Evolutionary conservation across 2,888 invertebrate genomes (phyloP), one percentile per base, ranked within the genome.

Genomic region (Yponomeuta cagnagella): DNA sequence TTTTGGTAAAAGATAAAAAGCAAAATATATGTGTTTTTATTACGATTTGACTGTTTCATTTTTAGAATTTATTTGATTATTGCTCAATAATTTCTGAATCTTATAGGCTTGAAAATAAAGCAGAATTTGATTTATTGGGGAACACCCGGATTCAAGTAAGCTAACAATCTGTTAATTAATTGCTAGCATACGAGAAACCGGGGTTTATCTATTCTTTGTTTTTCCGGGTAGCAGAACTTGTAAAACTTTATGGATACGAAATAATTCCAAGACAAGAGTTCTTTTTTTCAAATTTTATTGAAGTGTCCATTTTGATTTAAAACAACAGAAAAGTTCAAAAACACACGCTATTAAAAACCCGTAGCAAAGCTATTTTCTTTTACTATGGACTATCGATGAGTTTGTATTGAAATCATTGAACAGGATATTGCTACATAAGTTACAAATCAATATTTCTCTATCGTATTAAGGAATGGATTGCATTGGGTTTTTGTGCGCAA

Each of bases 21-120:
- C 86, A 86, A 89, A 90, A 89, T 90, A 91, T 90, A 90, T 90
- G 90, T 90, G 90, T 90, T 91, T 91, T 90, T 90, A 90, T 91
- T 90, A 90, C 83, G 85, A 88, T 75, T 71, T 69, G 15, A 63
- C 74, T 85, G 81, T 89, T 90, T 89, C 79, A 87, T 87, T 87
- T 84, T 33, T 33, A 23, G 33, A 33, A 33, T 33, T 33, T 33
- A 33, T 33, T 33, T 5, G 33, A 33, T 33, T 33, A 1, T 33
- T 43, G 43, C 6, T 43, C 43, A 3, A 8, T 43, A 8, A 43
- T 8, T 43, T 43, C 43, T 1, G 8, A 43, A 8, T 43, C 43
- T 43, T 43, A 43, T 43, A 8, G 43, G 1, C 43, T 8, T 43
- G 43, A 43, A 43, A 43, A 43, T 8, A 1, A 6, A 5, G 43